Evolutionary conservation across 2,888 invertebrate genomes (phyloP), one percentile per base, ranked within the genome.

Genomic region (Ditula angustiorana): DNA sequence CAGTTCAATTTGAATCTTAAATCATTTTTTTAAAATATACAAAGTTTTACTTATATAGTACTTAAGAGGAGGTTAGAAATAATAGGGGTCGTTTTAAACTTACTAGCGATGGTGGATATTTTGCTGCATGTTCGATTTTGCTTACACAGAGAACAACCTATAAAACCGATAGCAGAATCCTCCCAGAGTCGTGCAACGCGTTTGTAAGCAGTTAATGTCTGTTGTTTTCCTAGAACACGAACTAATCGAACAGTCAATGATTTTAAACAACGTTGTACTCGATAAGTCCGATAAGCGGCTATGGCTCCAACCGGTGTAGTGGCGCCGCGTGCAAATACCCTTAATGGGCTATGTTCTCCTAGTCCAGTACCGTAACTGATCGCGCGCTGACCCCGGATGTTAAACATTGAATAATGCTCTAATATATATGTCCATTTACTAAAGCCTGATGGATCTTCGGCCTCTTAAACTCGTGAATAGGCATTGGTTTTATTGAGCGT

Each of bases 321-420:
- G 21, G 35, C 35, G 21, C 13, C 37, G 60, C 23, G 23, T 30
- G 44, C 60, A 23, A 44, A 26, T 16, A 16, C 53, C 61, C 53
- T 55, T 53, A 55, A 55, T 35, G 24, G 33, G 19, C 46, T 13
- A 4, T 50, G 50, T 44, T 26, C 55, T 41, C 41, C 19, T 41
- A 19, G 0, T 10, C 19, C 28, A 58, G 57, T 24, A 24, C 44
- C 47, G 41, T 50, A 53, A 58, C 52, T 35, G 58, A 58, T 58
- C 52, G 28, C 41, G 13, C 46, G 49, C 46, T 58, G 58, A 52
- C 52, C 63, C 63, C 33, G 63, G 33, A 52, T 64, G 52, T 64
- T 50, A 35, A 63, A 63, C 63, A 58, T 58, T 64, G 63, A 64
- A 64, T 58, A 58, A 64, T 58, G 58, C 52, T 52, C 63, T 58